Evolutionary conservation across 2,797 vertebrate genomes (phyloP).

Genomic region (Pangasius sanitwongsei): DNA sequence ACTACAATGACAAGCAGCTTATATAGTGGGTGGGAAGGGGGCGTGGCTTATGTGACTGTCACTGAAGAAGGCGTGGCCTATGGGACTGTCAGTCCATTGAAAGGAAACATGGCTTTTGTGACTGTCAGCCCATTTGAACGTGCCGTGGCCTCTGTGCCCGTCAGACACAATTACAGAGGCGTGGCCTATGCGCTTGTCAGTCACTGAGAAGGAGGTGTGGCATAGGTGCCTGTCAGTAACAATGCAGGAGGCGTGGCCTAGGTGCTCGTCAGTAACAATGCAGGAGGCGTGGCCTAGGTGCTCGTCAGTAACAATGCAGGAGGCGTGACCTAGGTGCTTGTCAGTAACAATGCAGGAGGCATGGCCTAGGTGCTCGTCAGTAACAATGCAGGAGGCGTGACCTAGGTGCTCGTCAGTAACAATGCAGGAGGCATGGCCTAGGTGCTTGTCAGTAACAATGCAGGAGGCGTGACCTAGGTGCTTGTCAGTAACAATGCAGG

Average conservation of each 20-base stretch:
- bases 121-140: not conserved
- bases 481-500: not conserved
- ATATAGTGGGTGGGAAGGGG: not conserved
- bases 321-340: too few relatives aligned
- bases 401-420: not conserved
- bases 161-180: not conserved
- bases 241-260: not conserved
- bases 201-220: not conserved
- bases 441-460: not conserved
- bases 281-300: not conserved
- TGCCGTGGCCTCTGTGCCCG: too few relatives aligned
- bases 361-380: not conserved
- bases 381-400: not conserved
- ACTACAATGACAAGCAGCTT: not conserved
- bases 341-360: not conserved
- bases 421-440: not conserved
- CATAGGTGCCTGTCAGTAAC: too few relatives aligned
- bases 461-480: not conserved
- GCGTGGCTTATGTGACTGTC: not conserved
- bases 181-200: not conserved
- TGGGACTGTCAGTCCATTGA: not conserved
- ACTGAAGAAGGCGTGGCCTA: not conserved
- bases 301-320: not conserved
- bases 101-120: not conserved
- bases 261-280: too few relatives aligned